Evolutionary conservation across 2,797 vertebrate species (phyloP).

Genomic region (Prionace glauca): DNA sequence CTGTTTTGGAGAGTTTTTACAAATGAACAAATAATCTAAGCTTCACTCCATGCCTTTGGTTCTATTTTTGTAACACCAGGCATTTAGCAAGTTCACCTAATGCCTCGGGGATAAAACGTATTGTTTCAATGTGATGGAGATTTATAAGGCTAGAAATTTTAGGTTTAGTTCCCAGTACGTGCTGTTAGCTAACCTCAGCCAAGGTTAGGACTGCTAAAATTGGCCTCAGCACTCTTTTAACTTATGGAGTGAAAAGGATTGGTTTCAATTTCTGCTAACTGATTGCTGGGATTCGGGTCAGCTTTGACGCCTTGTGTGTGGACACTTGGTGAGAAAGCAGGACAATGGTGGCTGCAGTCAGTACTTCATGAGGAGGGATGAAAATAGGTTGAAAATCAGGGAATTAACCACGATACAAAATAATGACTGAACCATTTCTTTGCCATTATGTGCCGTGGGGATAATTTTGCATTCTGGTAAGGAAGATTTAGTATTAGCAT

Average conservation of each 20-base stretch:
- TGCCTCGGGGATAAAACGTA: not conserved
- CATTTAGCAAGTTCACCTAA: not conserved
- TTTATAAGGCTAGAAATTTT: not conserved
- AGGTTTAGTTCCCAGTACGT: not conserved
- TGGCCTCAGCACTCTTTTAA: not conserved
- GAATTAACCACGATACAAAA: not conserved
- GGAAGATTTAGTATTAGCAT: not conserved
- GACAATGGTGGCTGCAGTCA: not conserved
- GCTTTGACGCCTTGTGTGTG: not conserved
- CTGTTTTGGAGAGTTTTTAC: not conserved
- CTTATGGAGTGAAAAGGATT: not conserved
- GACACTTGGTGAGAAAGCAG: not conserved
- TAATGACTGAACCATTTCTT: not conserved
- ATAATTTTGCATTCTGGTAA: not conserved
- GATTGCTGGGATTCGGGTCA: not conserved
- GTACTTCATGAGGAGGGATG: not conserved
- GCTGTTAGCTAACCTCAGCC: not conserved
- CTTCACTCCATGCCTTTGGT: not conserved
- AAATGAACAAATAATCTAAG: not conserved
- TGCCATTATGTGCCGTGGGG: not conserved
- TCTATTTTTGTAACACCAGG: not conserved
- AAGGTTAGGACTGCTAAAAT: not conserved
- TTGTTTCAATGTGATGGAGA: not conserved
- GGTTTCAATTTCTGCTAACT: not conserved
- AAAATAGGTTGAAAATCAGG: not conserved